Conservation (phyloP, 2,113 vertebrate species). For the Garra rufa region DNA sequence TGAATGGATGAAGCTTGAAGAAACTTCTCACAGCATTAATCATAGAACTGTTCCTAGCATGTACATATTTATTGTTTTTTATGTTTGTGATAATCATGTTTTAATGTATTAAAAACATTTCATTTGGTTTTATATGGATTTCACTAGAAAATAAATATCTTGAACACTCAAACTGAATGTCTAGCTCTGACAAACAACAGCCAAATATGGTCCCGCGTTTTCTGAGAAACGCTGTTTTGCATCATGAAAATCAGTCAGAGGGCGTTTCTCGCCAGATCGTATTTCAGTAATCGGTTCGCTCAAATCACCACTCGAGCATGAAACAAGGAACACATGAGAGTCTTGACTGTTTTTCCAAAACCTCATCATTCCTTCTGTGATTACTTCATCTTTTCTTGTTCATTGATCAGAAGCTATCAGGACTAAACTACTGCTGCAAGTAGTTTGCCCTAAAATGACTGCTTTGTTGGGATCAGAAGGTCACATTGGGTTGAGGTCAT, state of each 20-base stretch:
- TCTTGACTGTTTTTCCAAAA: conserved; percentile 8
- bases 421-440: background rate
- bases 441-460: background rate
- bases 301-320: conserved; percentile 36
- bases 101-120: conserved; percentile 4
- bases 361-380: conserved; percentile 28
- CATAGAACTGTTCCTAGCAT: background rate
- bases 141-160: background rate
- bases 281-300: conserved; percentile 41
- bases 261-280: background rate
- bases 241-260: conserved; percentile 35
- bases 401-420: background rate
- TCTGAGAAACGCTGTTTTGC: conserved; percentile 28
- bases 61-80: background rate
- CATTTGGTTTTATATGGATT: background rate
- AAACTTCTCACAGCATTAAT: background rate
- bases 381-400: conserved; percentile 10
- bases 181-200: background rate
- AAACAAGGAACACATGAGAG: conserved; percentile 46
- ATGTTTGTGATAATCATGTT: background rate
- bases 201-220: background rate
- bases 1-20: background rate
- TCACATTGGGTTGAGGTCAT: background rate
- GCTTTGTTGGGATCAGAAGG: background rate
- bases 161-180: background rate